phyloP scores from a whole-genome alignment of 2,113 vertebrate species.

The Galemys pyrenaicus region DNA sequence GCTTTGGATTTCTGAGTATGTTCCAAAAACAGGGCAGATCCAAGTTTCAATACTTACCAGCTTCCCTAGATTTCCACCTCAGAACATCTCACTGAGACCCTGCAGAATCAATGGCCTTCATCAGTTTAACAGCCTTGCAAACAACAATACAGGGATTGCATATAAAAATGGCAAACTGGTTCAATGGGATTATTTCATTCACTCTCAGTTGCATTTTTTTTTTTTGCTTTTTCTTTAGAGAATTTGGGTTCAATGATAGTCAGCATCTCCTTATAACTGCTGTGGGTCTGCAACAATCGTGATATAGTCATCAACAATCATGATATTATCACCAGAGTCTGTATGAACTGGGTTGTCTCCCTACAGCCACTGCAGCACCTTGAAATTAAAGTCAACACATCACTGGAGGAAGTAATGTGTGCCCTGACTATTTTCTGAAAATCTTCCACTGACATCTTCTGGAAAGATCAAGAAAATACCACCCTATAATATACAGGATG shows the following conservation, averaged over 20 bases:
- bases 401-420: neutral
- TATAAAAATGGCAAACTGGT: neutral
- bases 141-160: neutral
- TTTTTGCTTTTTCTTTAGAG: neutral
- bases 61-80: neutral
- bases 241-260: neutral
- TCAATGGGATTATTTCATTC: neutral
- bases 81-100: neutral
- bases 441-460: conserved; percentile 55
- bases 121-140: neutral
- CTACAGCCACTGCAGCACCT: neutral
- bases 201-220: neutral
- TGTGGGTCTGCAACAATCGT: neutral
- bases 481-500: neutral
- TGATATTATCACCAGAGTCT: neutral
- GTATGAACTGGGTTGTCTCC: neutral
- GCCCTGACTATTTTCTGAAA: conserved; percentile 25
- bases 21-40: neutral
- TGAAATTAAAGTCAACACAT: neutral
- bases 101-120: neutral
- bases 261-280: neutral
- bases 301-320: neutral
- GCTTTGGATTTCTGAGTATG: neutral
- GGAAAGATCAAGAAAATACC: conserved; percentile 44
- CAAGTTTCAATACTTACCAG: neutral